These are phyloP conservation scores for Bostrychus sinensis DNA, from an alignment of 2,113 vertebrate genomes.

Conservation along the genomic window DNA sequence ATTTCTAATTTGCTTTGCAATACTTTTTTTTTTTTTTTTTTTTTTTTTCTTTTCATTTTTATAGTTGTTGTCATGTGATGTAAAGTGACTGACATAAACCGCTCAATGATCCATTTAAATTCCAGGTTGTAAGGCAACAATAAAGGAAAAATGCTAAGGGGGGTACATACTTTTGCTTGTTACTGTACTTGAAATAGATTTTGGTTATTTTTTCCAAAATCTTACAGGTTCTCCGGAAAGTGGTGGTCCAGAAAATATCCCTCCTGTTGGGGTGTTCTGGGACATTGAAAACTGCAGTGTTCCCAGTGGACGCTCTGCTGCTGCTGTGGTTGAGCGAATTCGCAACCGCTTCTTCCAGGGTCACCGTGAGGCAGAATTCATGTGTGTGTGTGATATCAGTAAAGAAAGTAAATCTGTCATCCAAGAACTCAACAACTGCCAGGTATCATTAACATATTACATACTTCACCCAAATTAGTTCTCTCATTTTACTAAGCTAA, in stretches of 20 bases:
- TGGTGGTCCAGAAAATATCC: constrained; percentile 87
- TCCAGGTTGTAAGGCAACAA: no score
- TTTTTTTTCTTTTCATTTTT: no score
- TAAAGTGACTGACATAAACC: no score
- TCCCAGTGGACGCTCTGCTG: constrained; percentile 91
- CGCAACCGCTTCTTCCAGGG: constrained; percentile 94
- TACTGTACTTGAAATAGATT: no score
- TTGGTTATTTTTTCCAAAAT: no score
- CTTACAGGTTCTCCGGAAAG: constrained; percentile 85
- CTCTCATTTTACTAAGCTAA: neutral
- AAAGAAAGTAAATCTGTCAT: constrained; percentile 98
- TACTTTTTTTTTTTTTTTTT: no score
- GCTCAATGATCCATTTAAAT: no score
- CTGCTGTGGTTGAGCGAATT: constrained; percentile 91
- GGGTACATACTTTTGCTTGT: no score
- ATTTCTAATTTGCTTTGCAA: no score
- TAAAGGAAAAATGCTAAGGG: no score
- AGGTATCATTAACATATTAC: constrained; percentile 79
- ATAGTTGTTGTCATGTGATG: no score
- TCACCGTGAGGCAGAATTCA: constrained; percentile 97
- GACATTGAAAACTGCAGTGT: constrained; percentile 98
- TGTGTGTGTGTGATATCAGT: constrained; percentile 98
- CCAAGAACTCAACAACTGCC: constrained; percentile 98
- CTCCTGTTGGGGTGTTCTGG: constrained; percentile 98
- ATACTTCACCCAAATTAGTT: neutral